Base-by-base conservation (phyloP, 2,797 vertebrate genomes). In the Muscicapa comitata region DNA sequence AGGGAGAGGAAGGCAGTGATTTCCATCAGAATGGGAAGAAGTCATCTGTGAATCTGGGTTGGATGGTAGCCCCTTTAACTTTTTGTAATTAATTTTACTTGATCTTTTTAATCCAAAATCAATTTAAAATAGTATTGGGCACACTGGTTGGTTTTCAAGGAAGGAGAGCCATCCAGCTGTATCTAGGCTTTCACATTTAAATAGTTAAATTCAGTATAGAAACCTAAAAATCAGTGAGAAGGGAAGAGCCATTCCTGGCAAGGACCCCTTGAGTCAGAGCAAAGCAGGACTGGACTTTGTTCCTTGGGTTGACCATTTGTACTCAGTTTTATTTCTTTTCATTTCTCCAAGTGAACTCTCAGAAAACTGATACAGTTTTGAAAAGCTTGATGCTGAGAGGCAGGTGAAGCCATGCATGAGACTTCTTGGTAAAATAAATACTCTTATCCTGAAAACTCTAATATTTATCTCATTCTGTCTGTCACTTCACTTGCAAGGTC, bases 391-490 rank as follows among this genome's bases (percentile, higher is more conserved):
- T 92, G 76, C 81, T 96, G 95, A 96, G 95, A 95, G 88, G 75
- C 95, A 96, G 66, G 94, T 95, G 92, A 97, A 98, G 93, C 93
- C 97, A 97, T 95, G 73, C 91, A 87, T 95, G 93, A 97, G 81
- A 40, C 66, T 95, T 94, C 81, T 90, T 95, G 93, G 93, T 89
- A 93, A 95, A 92, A 93, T 73, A 95, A 97, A 96, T 94, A 76
- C 74, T 73, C 87, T 96, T 96, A 93, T 93, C 81, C 92, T 94
- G 96, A 95, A 96, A 97, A 96, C 62, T 95, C 79, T 81, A 95
- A 75, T 97, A 94, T 97, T 98, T 97, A 97, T 97, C 94, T 97
- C 96, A 74, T 93, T 78, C 88, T 93, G 93, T 95, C 96, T 97
- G 93, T 96, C 80, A 48, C 88, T 96, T 96, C 68, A 77, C 84